Percentiles rank a stretch among this genome's conserved stretches.
These are phyloP conservation scores for Dermolepida albohirtum DNA, from an alignment of 2,888 invertebrate species.

Conservation along the genomic window DNA sequence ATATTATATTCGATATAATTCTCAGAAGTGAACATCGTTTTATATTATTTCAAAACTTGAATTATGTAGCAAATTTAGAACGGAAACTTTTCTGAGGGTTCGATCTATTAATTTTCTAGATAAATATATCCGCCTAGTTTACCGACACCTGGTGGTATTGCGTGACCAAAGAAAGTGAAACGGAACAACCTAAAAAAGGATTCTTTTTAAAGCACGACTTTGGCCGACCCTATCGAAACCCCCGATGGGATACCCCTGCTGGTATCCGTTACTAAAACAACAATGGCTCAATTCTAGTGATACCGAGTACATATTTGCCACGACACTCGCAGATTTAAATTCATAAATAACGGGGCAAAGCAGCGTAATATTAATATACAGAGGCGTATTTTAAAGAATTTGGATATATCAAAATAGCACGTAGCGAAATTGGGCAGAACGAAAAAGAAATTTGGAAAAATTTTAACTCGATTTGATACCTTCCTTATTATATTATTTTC, in stretches of 20 bases:
- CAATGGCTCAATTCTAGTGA: not conserved
- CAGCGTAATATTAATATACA: too few species aligned
- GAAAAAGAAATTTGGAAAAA: too few species aligned
- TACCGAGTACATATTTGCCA: not conserved
- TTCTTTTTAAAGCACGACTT: not conserved
- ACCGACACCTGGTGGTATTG: slow-evolving; percentile 1
- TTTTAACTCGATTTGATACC: too few species aligned
- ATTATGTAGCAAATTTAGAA: too few species aligned
- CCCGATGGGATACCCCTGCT: not conserved
- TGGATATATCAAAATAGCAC: too few species aligned
- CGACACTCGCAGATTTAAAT: not conserved
- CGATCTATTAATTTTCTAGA: slow-evolving; percentile 11
- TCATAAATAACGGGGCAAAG: too few species aligned
- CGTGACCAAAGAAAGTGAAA: slow-evolving; percentile 4
- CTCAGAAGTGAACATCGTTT: too few species aligned
- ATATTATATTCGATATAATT: too few species aligned
- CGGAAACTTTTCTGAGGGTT: not conserved
- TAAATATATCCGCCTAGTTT: slow-evolving; percentile 11
- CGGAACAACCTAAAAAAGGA: not conserved
- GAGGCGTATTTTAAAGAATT: too few species aligned
- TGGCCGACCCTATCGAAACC: not conserved
- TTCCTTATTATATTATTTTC: too few species aligned
- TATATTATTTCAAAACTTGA: too few species aligned
- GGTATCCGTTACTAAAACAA: not conserved
- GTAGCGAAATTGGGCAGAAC: too few species aligned